Evolutionary conservation across 2,888 invertebrate species (phyloP), one percentile per base, ranked within the genome.

Genomic region (Cheilosia vernalis): DNA sequence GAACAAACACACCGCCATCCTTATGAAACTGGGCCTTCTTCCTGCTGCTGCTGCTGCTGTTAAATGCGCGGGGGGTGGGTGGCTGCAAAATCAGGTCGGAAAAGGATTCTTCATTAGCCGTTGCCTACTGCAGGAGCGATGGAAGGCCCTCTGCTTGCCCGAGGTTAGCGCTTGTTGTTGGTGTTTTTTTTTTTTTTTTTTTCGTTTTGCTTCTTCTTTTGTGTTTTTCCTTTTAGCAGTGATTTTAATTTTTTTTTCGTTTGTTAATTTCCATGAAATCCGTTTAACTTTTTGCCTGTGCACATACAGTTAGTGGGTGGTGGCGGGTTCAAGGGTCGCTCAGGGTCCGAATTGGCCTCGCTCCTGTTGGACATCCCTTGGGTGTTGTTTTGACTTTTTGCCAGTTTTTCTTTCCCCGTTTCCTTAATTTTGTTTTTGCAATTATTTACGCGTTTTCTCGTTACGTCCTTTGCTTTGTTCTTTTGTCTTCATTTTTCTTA

Each of bases 101-200:
- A 89, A 89, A 80, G 89, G 89, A 67, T 89, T 87, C 87, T 89
- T 88, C 81, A 84, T 89, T 81, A 87, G 87, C 63, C 87, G 88
- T 51, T 88, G 91, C 87, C 88, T 91, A 2, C 88, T 93, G 44
- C 92, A 92, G 90, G 92, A 88, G 61, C 88, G 88, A 78, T 90
- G 90, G 90, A 86, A 88, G 77, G 90, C 88, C 27, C 87, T 91
- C 40, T 90, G 90, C 84, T 87, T 92, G 70, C 88, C 89, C 51
- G 85, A 89, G 89, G 90, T 89, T 88, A 72, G 47, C 30, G 74
- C 47, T 70, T 78, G 55, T 72, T 19, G 44, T 55, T 61, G 19
- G 30, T 51, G 9, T 56, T 42, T 64, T 58, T 44, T 30, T 37
- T 58, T 70, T 24, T 47, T 49, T 44, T 58, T 47, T 44, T 10